Percentiles rank a stretch among this genome's conserved stretches.
These are phyloP conservation scores for Syngnathus acus DNA, from an alignment of 2,797 vertebrate genomes.

Conservation along the genomic window DNA sequence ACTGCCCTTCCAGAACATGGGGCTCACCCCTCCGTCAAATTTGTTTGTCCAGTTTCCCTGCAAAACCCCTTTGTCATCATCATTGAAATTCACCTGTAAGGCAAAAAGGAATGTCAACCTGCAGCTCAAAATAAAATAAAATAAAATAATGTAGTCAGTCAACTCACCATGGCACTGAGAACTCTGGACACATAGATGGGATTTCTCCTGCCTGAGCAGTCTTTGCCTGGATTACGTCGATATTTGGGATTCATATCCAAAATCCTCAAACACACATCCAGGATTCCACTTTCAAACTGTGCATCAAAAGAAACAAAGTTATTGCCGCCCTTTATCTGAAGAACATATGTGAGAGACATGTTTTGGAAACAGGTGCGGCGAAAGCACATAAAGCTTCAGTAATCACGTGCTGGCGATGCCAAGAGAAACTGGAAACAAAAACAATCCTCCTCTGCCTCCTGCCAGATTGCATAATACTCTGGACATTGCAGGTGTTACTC, in stretches of 20 bases:
- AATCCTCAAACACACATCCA: slow-evolving; percentile 79
- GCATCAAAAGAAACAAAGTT: slow-evolving; percentile 5
- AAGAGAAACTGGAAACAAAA: not conserved
- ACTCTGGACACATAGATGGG: slow-evolving; percentile 85
- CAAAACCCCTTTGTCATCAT: slow-evolving; percentile 84
- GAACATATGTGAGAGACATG: not conserved
- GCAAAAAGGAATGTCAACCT: slow-evolving; percentile 11
- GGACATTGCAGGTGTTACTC: not conserved
- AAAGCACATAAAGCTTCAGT: not conserved
- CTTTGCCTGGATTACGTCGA: slow-evolving; percentile 68
- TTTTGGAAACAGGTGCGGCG: slow-evolving; percentile 9
- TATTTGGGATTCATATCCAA: slow-evolving; percentile 86
- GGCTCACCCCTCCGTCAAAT: slow-evolving; percentile 79
- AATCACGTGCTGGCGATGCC: slow-evolving; percentile 3
- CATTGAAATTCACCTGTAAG: slow-evolving; percentile 82
- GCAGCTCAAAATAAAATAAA: not conserved
- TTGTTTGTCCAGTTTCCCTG: slow-evolving; percentile 75
- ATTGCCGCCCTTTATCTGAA: not conserved
- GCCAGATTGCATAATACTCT: slow-evolving; percentile 7
- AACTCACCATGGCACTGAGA: slow-evolving; percentile 87
- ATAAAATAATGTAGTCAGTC: not conserved
- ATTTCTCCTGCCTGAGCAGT: slow-evolving; percentile 81
- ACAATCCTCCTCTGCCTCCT: not conserved
- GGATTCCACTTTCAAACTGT: slow-evolving; percentile 85
- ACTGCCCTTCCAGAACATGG: slow-evolving; percentile 85